Evolutionary conservation across 1,140 invertebrate species (phyloP).

Genomic region (Streblospio benedicti): DNA sequence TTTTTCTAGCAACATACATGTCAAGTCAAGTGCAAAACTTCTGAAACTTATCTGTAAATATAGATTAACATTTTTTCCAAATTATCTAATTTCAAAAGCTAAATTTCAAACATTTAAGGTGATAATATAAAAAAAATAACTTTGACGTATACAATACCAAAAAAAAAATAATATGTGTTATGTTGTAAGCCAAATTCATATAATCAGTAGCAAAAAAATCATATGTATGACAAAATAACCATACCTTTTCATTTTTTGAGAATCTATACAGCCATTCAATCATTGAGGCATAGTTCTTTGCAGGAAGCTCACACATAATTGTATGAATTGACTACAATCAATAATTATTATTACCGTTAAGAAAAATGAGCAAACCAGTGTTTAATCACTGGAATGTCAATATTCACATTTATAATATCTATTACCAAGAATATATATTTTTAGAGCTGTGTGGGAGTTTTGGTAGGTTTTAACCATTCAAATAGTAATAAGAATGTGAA

Average conservation of each 20-base stretch:
- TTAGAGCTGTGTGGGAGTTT: not conserved
- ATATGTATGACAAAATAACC: not conserved
- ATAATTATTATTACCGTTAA: not conserved
- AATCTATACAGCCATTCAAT: conserved; percentile 52
- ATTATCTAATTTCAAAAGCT: not conserved
- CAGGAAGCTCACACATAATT: conserved; percentile 50
- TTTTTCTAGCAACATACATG: conserved; percentile 47
- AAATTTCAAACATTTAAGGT: not conserved
- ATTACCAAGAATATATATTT: conserved; percentile 3
- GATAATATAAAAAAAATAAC: too few species aligned
- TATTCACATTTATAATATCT: not conserved
- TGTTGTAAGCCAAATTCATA: too few species aligned
- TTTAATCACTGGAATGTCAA: not conserved
- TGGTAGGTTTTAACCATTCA: too few species aligned
- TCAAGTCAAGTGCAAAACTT: conserved; percentile 54
- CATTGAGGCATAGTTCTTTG: conserved; percentile 37
- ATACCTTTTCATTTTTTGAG: conserved; percentile 48
- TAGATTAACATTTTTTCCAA: too few species aligned
- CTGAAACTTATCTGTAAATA: conserved; percentile 41
- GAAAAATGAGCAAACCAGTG: not conserved
- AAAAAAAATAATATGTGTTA: too few species aligned
- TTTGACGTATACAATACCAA: too few species aligned
- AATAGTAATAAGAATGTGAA: too few species aligned
- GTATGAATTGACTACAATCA: conserved; percentile 3
- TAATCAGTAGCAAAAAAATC: not conserved